Percentiles rank a stretch among this genome's conserved stretches.
Evolutionary conservation across 2,113 vertebrate species (phyloP).

Genomic region (Podocnemis expansa): DNA sequence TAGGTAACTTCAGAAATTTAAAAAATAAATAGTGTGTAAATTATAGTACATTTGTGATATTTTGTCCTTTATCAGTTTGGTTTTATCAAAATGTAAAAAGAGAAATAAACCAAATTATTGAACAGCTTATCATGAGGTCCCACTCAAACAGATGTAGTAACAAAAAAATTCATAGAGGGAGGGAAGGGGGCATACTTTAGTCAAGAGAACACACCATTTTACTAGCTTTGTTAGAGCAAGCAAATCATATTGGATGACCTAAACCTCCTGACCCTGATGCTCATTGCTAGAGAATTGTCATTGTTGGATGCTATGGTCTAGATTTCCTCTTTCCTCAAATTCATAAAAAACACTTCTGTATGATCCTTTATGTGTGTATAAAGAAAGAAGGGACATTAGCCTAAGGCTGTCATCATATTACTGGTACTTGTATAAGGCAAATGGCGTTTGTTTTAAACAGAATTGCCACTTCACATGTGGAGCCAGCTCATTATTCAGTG

Average conservation of each 20-base stretch:
- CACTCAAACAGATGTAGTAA: neutral
- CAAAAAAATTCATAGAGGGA: neutral
- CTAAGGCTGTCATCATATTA: neutral
- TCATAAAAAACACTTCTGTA: neutral
- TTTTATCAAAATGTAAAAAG: neutral
- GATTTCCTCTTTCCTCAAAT: neutral
- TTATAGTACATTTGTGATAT: neutral
- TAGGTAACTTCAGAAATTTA: neutral
- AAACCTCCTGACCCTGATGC: neutral
- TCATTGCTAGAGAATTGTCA: neutral
- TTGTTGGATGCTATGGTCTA: neutral
- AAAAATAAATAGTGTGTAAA: neutral
- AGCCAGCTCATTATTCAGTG: neutral
- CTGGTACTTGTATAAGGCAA: neutral
- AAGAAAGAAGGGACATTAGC: neutral
- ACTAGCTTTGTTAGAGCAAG: neutral
- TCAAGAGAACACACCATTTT: neutral
- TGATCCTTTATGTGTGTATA: neutral
- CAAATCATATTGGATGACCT: fast-evolving
- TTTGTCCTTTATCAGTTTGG: neutral
- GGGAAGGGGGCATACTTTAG: neutral
- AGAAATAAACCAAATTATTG: neutral
- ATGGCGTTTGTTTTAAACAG: neutral
- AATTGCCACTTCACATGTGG: neutral
- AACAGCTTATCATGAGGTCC: neutral